Conservation (phyloP, 2,888 invertebrate species). For the Zhuqinia jingwanae region DNA sequence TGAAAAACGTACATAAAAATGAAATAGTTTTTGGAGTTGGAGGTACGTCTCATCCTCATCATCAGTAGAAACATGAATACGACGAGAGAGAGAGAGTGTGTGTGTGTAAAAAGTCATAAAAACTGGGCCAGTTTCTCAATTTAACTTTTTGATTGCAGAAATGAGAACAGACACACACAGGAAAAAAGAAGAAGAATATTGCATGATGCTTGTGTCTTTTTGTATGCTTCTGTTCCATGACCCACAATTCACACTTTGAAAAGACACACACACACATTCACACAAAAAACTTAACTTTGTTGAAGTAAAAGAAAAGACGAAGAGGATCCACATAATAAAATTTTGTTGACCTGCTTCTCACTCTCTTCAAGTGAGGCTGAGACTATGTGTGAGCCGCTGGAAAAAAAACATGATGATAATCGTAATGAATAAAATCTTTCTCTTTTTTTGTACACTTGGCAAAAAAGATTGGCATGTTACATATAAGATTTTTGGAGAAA, state of each 20-base stretch:
- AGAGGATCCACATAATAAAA: background rate
- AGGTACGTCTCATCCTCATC: constrained; percentile 21
- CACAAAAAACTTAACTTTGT: too few relatives aligned
- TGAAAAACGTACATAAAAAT: constrained; percentile 2
- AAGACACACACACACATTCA: too few relatives aligned
- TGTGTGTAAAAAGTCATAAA: constrained; percentile 30
- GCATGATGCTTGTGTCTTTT: too few relatives aligned
- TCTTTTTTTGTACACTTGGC: background rate
- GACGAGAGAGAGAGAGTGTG: too few relatives aligned
- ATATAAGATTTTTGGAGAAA: background rate
- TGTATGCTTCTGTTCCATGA: background rate
- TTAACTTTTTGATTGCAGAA: constrained; percentile 33
- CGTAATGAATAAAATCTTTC: constrained; percentile 38
- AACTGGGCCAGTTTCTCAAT: constrained; percentile 41
- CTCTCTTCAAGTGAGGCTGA: background rate
- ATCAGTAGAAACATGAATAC: background rate
- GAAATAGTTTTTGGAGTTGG: background rate
- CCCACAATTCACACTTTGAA: background rate
- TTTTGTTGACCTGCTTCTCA: constrained; percentile 24
- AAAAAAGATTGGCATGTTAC: background rate
- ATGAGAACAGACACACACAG: background rate
- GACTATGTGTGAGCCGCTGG: background rate
- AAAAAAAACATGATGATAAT: background rate
- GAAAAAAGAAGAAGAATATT: too few relatives aligned
- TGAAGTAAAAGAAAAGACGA: background rate